Base-by-base conservation (phyloP, 2,797 vertebrate genomes). In the Carcharodon carcharias region DNA sequence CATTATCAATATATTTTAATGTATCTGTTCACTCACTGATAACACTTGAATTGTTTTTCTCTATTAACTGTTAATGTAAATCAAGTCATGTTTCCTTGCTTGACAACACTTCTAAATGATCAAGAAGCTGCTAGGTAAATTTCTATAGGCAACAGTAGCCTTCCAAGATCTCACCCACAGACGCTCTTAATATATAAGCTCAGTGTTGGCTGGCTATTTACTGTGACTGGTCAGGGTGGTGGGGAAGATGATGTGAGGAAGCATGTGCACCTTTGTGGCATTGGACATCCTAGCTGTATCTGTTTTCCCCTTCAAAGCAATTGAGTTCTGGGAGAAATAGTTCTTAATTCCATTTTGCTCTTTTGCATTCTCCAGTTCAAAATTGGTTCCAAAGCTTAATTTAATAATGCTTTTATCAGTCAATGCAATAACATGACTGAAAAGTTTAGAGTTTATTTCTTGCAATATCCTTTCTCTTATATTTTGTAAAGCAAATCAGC, bases 371-470 rank as follows among this genome's bases (percentile, higher is more conserved):
- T 93, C 26, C 89, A n/a, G 5, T 93, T 61, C 61, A 93, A 65
- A 65, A 63, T 65, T 45, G 26, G 26, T 95, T 54, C 45, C 14
- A 18, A 35, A 31, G 1, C 11, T 73, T 71, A 69, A 95, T 69
- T 71, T 73, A 73, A 73, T 95, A 95, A 71, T 1, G 1, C 11
- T 40, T 69, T 95, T 95, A n/a, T 95, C 67, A 35, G 31, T 54
- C 31, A 91, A 12, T 56, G 54, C 35, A 28, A 8, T 18, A 95
- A 18, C 45, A 26, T 31, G 4, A 14, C 40, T 73, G 67, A 21
- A 54, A 95, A 50, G 26, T 71, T 95, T 95, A 69, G 67, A 71
- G 2, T 54, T 95, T 95, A 92, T 92, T 92, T 65, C 89, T 31
- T 65, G 1, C 61, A 92, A 63, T 63, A 63, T 92, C 87, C 2